Percentiles rank a stretch among this genome's conserved stretches.
Evolutionary conservation across 2,888 invertebrate genomes (phyloP).

Genomic region (Conops quadrifasciatus): DNA sequence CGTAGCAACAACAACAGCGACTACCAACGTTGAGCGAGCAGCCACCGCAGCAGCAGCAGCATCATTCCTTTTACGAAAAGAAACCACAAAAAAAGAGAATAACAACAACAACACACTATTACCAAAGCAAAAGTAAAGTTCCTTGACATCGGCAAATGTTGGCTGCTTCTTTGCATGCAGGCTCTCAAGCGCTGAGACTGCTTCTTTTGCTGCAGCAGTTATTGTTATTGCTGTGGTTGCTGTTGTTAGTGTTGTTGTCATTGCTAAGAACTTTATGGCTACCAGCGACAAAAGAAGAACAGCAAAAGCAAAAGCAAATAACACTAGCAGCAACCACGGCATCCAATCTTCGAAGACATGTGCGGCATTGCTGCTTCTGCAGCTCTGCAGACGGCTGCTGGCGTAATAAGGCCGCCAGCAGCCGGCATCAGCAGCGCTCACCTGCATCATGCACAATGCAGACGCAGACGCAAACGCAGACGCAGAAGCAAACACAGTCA

Average conservation of each 20-base stretch:
- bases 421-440: background rate
- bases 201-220: background rate
- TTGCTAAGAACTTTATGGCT: slow-evolving; percentile 27
- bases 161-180: slow-evolving; percentile 26
- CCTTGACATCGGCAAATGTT: slow-evolving; percentile 40
- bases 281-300: slow-evolving; percentile 6
- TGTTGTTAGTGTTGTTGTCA: slow-evolving; percentile 12
- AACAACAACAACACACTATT: slow-evolving; percentile 26
- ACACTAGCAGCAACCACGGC: slow-evolving; percentile 9
- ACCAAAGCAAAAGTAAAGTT: slow-evolving; percentile 41
- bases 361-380: too few species aligned
- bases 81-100: background rate
- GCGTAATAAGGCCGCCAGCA: background rate
- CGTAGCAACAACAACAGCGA: background rate
- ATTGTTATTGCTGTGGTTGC: background rate
- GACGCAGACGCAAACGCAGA: background rate
- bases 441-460: slow-evolving; percentile 5
- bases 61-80: background rate
- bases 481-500: background rate
- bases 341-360: too few species aligned
- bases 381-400: too few species aligned
- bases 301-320: slow-evolving; percentile 11
- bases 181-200: background rate
- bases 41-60: background rate
- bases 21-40: background rate